Conservation (phyloP, 2,888 invertebrate genomes). For the Entomobrya multifasciata region DNA sequence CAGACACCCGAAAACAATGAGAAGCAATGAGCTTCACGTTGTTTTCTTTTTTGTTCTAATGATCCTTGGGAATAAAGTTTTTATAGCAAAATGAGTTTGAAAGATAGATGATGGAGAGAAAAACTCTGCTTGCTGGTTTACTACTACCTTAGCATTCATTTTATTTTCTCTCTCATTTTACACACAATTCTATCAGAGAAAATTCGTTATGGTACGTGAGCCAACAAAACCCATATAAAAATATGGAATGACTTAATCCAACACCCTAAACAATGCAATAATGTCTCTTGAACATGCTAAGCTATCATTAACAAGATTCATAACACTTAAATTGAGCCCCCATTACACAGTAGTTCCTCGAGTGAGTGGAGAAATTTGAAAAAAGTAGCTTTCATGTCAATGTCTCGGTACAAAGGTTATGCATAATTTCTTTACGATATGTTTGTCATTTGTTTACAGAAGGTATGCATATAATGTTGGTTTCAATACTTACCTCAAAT, state of each 20-base stretch:
- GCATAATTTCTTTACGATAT: background rate
- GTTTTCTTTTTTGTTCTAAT: slow-evolving; percentile 60
- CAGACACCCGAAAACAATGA: slow-evolving; percentile 57
- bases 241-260: slow-evolving; percentile 72
- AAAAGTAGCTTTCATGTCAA: background rate
- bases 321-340: slow-evolving; percentile 63
- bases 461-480: background rate
- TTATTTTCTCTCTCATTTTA: slow-evolving; percentile 46
- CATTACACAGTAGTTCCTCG: background rate
- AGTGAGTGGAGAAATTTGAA: background rate
- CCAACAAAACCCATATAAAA: slow-evolving; percentile 71
- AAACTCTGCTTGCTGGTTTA: background rate
- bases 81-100: slow-evolving; percentile 43
- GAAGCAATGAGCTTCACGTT: slow-evolving; percentile 49
- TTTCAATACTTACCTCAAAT: too few species aligned
- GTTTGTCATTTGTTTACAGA: slow-evolving; percentile 2
- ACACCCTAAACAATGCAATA: slow-evolving; percentile 70
- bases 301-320: slow-evolving; percentile 69
- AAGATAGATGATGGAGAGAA: slow-evolving; percentile 13
- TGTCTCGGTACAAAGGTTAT: background rate
- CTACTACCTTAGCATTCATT: slow-evolving; percentile 29
- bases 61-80: slow-evolving; percentile 66
- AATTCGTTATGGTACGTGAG: slow-evolving; percentile 71
- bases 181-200: slow-evolving; percentile 68
- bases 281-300: slow-evolving; percentile 68